Base-by-base conservation (phyloP, 2,113 vertebrate genomes). In the Cinclus mexicanus region DNA sequence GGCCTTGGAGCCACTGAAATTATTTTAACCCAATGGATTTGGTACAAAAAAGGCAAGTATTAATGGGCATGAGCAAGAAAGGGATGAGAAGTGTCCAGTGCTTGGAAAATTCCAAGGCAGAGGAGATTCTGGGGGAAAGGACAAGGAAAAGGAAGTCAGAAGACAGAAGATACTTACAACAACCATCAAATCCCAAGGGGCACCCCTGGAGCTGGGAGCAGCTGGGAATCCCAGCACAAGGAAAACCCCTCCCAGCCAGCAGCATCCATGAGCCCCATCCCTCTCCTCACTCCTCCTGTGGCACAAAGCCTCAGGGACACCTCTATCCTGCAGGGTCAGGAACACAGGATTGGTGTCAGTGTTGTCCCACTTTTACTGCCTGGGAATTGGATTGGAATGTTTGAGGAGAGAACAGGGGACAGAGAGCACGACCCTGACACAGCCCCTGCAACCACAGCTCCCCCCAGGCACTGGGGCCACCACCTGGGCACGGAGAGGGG, bases 371-470 rank as follows among this genome's bases (percentile, higher is more conserved):
- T 3, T 33, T 7, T 14, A 50, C 52, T 19, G 50, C 9, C 41
- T 8, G 39, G 47, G 71, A 97, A 87, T 23, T 29, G 79, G 65
- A 59, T 71, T 95, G 95, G 63, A 94, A 91, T 93, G 89, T 89
- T 85, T 92, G 76, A 78, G 68, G 79, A 82, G 59, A 88, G 83
- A 88, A 93, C 78, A 93, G 59, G 4, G 14, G 57, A 33, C 39
- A 12, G 37, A 11, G 60, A 42, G 55, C 13, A 28, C 23, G 63
- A 88, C 78, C 88, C 77, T 42, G 93, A 60, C 90, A 86, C 37
- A 90, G 92, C 96, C 92, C 91, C 33, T 25, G 77, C 76, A 89
- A n/a, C 71, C 70, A 90, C 76, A 77, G 74, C 81, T 59, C 75
- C 65, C 70, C 70, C 31, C 26, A 37, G 37, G 55, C 41, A 39